Base-by-base conservation (phyloP, 2,888 invertebrate species). In the Onchidella celtica region DNA sequence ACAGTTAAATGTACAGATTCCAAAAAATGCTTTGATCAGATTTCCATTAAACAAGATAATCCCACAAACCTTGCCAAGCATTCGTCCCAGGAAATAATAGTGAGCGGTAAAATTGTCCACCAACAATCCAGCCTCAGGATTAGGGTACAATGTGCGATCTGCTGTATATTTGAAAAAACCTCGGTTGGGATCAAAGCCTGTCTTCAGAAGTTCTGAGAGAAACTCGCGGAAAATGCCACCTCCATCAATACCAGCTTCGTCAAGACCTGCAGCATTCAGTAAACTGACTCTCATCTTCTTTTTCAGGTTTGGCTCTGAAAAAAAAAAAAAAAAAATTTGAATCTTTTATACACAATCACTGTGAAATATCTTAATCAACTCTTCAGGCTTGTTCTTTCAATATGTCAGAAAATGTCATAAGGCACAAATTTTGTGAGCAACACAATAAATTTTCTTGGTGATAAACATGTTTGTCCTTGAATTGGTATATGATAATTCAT, bases 201-300 rank as follows among this genome's bases (percentile, higher is more conserved):
- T 97, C 95, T 97, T 98, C 38, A 99, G 95, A 14, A 99, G 94
- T 93, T 99, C 98, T 0, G 97, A 96, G 2, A 99, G 94, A 92
- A 99, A 99, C 93, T 99, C 99, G 69, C 99, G 95, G 92, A 98
- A 98, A 21, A 99, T 95, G 0, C 99, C 99, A 1, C 99, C 99
- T 1, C 99, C 99, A 92, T 99, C 99, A 1, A 99, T 97, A 0
- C 99, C 99, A 0, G 97, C 97, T 93, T 99, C 99, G 88, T 97
- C 97, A 21, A 97, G 94, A 0, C 99, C 99, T 0, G 97, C 96
- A 81, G 96, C 96, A 90, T 98, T 99, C 66, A 98, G 96, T 87
- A 99, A 94, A 90, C 97, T 97, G 3, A 99, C 97, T 69, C 98
- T 95, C 92, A 99, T 95, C 90, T 96, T 96, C 83, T 96, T 94